Evolutionary conservation across 2,888 invertebrate species (phyloP), one percentile per base, ranked within the genome.

Genomic region (Polydrusus pterygomalis): DNA sequence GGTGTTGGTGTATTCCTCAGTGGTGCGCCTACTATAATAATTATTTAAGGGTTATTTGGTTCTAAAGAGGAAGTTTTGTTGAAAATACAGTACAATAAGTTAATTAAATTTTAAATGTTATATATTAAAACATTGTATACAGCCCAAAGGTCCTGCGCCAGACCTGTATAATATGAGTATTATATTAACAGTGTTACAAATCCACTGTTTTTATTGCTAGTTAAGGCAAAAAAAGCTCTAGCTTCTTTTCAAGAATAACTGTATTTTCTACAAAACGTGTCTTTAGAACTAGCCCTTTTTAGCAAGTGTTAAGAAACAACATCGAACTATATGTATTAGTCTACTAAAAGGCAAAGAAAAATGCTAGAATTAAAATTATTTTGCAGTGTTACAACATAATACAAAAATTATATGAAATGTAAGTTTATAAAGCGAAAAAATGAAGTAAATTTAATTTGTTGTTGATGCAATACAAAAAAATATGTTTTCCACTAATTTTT

Each of bases 1-100:
- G 86, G 86, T 73, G 89, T 88, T 77, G 90, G 90, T 79, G 89
- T 89, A 82, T 89, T 88, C 85, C 90, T 87, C 85, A 90, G 85
- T 79, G 88, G 87, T 83, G 89, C 89, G 83, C 89, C 90, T 86
- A 90, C 90, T 90, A 87, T 82, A 86, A 84, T 79, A 77, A 84
- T 79, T 78, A 70, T 64, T 25, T 60, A 60, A 17, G 38, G 58
- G 38, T 38, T 3, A 17, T 54, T 54, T 9, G 13, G 11, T 51
- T 20, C 20, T 13, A 11, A 51, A 51, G 49, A 2, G 0, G 25
- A 13, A 25, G 5, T 3, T 54, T 54, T 13, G 54, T 11, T 11
- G 20, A 30, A 25, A 13, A 25, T 54, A 54, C 54, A 54, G 15
- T 0, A 10, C 1, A 8, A 34, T 34, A 34, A 34, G 34, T 34